Conservation (phyloP, 1,140 invertebrate species). For the Armadillidium nasatum region DNA sequence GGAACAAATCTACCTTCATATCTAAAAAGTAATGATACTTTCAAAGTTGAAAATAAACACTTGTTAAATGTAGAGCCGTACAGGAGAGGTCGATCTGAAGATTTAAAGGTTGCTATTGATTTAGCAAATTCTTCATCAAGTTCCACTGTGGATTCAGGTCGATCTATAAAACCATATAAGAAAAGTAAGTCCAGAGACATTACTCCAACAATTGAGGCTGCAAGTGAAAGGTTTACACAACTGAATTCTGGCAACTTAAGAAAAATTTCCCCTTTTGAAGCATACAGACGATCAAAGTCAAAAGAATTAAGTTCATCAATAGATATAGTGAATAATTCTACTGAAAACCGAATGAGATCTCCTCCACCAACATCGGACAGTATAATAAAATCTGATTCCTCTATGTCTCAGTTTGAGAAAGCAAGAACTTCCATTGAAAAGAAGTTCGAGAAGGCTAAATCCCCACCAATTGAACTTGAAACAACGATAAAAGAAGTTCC, state of each 20-base stretch:
- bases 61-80: slow-evolving; percentile 14
- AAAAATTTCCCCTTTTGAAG: slow-evolving; percentile 42
- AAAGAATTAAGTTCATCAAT: slow-evolving; percentile 31
- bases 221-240: slow-evolving; percentile 39
- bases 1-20: too few species aligned
- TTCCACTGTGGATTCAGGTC: slow-evolving; percentile 29
- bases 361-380: slow-evolving; percentile 18
- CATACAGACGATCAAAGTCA: slow-evolving; percentile 39
- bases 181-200: slow-evolving; percentile 40
- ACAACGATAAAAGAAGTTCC: background rate
- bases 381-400: slow-evolving; percentile 13
- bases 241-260: slow-evolving; percentile 39
- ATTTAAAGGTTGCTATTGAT: slow-evolving; percentile 33
- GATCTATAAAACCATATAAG: slow-evolving; percentile 28
- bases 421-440: slow-evolving; percentile 28
- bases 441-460: slow-evolving; percentile 29
- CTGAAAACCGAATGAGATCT: slow-evolving; percentile 19
- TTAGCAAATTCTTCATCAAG: slow-evolving; percentile 22
- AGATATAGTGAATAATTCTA: slow-evolving; percentile 16
- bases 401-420: slow-evolving; percentile 35
- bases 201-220: slow-evolving; percentile 40
- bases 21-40: too few species aligned
- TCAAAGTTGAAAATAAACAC: background rate
- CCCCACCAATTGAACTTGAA: slow-evolving; percentile 17
- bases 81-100: slow-evolving; percentile 37